Evolutionary conservation across 2,797 vertebrate genomes (phyloP).

Genomic region (Limosa lapponica): DNA sequence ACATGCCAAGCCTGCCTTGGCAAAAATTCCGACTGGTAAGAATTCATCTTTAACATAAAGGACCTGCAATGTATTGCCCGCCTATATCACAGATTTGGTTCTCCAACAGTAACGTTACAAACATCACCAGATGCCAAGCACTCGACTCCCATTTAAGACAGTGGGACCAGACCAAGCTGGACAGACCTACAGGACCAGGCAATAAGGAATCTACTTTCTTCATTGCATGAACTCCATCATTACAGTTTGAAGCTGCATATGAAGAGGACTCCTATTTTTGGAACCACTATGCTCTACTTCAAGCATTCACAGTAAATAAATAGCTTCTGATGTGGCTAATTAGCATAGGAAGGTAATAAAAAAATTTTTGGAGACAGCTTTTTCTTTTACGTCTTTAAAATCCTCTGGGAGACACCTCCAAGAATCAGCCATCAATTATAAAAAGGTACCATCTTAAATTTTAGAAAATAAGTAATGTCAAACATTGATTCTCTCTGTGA

Average conservation of each 20-base stretch:
- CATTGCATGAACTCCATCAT: conserved; percentile 30
- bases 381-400: conserved; percentile 29
- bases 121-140: neutral
- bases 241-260: conserved; percentile 42
- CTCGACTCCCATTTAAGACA: neutral
- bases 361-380: neutral
- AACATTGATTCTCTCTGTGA: neutral
- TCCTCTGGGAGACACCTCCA: conserved; percentile 3
- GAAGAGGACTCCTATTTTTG: conserved; percentile 40
- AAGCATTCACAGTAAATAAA: conserved; percentile 72
- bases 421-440: conserved; percentile 2
- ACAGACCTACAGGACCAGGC: conserved; percentile 60
- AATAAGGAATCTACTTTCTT: conserved; percentile 56
- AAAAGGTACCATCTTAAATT: conserved; percentile 72
- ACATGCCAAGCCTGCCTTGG: conserved; percentile 68
- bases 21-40: conserved; percentile 67
- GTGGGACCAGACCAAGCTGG: conserved; percentile 25
- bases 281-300: conserved; percentile 49
- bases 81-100: conserved; percentile 41
- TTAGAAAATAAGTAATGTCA: conserved; percentile 33
- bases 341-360: conserved; percentile 37
- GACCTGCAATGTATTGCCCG: conserved; percentile 65
- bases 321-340: conserved; percentile 57
- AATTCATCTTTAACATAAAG: conserved; percentile 69
- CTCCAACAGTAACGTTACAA: neutral